Evolutionary conservation across 2,113 vertebrate genomes (phyloP).

Genomic region (Chloropsis hardwickii): DNA sequence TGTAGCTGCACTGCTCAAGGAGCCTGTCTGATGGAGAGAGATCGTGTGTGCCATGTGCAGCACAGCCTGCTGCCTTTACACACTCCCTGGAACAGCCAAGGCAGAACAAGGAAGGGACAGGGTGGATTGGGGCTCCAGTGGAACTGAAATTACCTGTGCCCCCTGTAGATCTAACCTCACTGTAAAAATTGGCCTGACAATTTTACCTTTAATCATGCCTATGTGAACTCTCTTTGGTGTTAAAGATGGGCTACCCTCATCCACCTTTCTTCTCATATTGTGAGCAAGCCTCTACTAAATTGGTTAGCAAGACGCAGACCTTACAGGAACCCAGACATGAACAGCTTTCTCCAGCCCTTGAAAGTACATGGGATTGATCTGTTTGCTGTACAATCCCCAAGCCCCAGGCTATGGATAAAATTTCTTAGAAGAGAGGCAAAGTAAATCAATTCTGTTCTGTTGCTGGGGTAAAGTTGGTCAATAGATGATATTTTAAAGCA

Average conservation of each 20-base stretch:
- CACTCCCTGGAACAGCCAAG: background rate
- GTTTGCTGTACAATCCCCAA: slow-evolving; percentile 22
- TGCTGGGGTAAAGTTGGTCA: slow-evolving; percentile 50
- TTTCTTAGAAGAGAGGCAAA: slow-evolving; percentile 47
- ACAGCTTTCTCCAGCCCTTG: background rate
- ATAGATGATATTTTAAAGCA: slow-evolving; percentile 58
- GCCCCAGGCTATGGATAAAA: slow-evolving; percentile 29
- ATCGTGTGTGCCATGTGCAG: background rate
- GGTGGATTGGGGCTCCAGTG: background rate
- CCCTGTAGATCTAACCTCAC: background rate
- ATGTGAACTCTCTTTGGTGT: background rate
- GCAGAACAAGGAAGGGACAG: background rate
- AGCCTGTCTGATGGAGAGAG: background rate
- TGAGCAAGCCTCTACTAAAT: background rate
- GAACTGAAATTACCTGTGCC: background rate
- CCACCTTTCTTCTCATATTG: background rate
- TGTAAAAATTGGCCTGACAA: background rate
- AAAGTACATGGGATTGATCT: slow-evolving; percentile 39
- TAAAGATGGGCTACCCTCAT: background rate
- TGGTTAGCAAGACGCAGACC: background rate
- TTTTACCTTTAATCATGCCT: background rate
- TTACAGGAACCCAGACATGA: background rate
- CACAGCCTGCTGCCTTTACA: background rate
- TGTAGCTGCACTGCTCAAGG: background rate
- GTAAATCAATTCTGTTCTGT: slow-evolving; percentile 58